Evolutionary conservation across 2,797 vertebrate genomes (phyloP).

Genomic region (Sebastes minor): DNA sequence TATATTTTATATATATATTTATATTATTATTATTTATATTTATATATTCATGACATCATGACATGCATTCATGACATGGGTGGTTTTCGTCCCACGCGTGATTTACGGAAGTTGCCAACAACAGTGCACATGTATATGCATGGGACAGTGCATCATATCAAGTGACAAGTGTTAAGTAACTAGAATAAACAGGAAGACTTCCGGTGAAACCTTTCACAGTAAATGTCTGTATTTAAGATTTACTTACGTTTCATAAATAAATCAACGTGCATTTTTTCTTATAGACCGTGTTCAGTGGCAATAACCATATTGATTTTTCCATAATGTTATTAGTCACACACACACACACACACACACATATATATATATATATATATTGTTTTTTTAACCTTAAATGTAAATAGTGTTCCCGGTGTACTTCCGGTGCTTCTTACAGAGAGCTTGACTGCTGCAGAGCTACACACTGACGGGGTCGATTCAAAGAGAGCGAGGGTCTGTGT

Average conservation of each 20-base stretch:
- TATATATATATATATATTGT: too few relatives aligned
- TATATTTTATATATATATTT: too few relatives aligned
- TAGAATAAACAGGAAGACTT: neutral
- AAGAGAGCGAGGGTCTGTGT: constrained; percentile 27
- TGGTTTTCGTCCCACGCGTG: too few relatives aligned
- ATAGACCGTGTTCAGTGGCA: neutral
- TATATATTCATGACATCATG: too few relatives aligned
- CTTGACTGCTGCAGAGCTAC: neutral
- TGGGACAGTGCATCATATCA: neutral
- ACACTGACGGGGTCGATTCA: neutral
- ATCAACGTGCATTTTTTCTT: neutral
- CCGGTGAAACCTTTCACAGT: constrained; percentile 27
- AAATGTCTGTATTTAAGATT: neutral
- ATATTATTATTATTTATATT: too few relatives aligned
- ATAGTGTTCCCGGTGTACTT: constrained; percentile 15
- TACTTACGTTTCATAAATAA: neutral
- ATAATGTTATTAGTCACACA: too few relatives aligned
- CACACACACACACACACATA: too few relatives aligned
- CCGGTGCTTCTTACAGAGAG: neutral
- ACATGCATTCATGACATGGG: too few relatives aligned
- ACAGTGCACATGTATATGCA: neutral
- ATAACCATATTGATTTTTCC: neutral
- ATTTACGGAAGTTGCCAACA: too few relatives aligned
- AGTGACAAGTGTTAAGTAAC: neutral
- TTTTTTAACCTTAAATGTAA: neutral